Conservation (phyloP, 2,888 invertebrate species). For the Drosophila kuntzei region DNA sequence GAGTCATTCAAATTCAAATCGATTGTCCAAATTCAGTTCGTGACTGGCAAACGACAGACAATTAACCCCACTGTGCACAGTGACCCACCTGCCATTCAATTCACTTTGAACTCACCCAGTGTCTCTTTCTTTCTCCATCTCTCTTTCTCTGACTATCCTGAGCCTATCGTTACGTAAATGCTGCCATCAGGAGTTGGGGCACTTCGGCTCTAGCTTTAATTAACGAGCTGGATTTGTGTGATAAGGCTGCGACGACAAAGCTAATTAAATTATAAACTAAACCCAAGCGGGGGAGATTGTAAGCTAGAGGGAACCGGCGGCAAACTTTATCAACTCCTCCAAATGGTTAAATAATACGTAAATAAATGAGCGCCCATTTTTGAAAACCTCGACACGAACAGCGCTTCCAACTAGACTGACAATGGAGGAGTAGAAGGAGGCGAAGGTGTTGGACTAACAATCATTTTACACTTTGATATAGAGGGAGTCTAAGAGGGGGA, state of each 20-base stretch:
- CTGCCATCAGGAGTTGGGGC: slow-evolving; percentile 4
- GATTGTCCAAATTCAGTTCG: slow-evolving; percentile 65
- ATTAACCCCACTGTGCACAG: slow-evolving; percentile 59
- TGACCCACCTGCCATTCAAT: slow-evolving; percentile 63
- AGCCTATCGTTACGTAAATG: slow-evolving; percentile 59
- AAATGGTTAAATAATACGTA: slow-evolving; percentile 64
- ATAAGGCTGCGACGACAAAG: slow-evolving; percentile 63
- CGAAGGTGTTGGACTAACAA: slow-evolving; percentile 52
- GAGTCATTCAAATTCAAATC: slow-evolving; percentile 57
- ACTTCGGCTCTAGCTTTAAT: slow-evolving; percentile 36
- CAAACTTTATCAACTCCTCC: slow-evolving; percentile 8
- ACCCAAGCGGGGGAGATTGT: slow-evolving; percentile 5
- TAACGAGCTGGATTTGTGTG: slow-evolving; percentile 57
- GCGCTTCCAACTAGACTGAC: slow-evolving; percentile 6
- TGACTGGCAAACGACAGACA: slow-evolving; percentile 70
- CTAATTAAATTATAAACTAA: slow-evolving; percentile 75
- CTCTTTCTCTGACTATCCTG: slow-evolving; percentile 15
- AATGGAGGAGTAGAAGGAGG: neutral
- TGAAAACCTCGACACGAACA: slow-evolving; percentile 27
- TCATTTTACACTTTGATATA: slow-evolving; percentile 29
- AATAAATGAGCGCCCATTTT: slow-evolving; percentile 61
- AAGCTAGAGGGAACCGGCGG: neutral
- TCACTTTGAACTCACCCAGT: slow-evolving; percentile 55
- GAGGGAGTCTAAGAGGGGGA: neutral
- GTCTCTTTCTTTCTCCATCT: neutral